Evolutionary conservation across 1,140 invertebrate genomes (phyloP).

Genomic region (Drosophila subpulchrella): DNA sequence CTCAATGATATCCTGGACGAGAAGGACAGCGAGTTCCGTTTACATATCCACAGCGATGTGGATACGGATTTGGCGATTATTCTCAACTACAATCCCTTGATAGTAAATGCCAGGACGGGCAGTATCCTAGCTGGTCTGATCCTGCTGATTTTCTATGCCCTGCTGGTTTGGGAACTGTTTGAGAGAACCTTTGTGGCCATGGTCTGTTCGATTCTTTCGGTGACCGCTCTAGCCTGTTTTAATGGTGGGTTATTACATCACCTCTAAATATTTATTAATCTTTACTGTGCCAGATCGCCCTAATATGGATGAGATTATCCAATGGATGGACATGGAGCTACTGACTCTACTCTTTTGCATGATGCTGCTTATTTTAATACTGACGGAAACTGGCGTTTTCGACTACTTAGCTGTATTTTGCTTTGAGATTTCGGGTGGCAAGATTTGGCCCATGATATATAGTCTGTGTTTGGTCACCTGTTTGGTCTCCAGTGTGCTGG

Average conservation of each 20-base stretch:
- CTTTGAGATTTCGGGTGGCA: conserved; percentile 89
- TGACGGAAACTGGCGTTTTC: conserved; percentile 93
- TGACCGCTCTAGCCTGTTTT: conserved; percentile 88
- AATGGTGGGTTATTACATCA: conserved; percentile 73
- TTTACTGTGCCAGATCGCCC: conserved; percentile 86
- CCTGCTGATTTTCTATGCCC: conserved; percentile 88
- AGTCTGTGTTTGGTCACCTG: conserved; percentile 90
- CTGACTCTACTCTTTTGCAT: conserved; percentile 92
- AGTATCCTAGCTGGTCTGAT: conserved; percentile 89
- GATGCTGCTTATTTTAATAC: conserved; percentile 92
- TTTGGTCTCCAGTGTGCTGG: conserved; percentile 90
- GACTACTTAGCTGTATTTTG: conserved; percentile 91
- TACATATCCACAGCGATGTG: conserved; percentile 66
- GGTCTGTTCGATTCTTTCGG: conserved; percentile 88
- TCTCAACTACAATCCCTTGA: conserved; percentile 86
- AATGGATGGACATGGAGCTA: conserved; percentile 93
- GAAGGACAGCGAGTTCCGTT: conserved; percentile 40
- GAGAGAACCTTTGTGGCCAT: conserved; percentile 91
- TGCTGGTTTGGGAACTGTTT: conserved; percentile 92
- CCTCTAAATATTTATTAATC: neutral
- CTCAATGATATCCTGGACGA: conserved; percentile 33
- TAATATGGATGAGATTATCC: conserved; percentile 88
- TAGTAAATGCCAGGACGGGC: conserved; percentile 86
- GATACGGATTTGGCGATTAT: conserved; percentile 63
- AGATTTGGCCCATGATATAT: conserved; percentile 90